Percentiles rank a stretch among this genome's conserved stretches.
phyloP scores from a whole-genome alignment of 2,797 vertebrate species.

The Nannoperca australis region DNA sequence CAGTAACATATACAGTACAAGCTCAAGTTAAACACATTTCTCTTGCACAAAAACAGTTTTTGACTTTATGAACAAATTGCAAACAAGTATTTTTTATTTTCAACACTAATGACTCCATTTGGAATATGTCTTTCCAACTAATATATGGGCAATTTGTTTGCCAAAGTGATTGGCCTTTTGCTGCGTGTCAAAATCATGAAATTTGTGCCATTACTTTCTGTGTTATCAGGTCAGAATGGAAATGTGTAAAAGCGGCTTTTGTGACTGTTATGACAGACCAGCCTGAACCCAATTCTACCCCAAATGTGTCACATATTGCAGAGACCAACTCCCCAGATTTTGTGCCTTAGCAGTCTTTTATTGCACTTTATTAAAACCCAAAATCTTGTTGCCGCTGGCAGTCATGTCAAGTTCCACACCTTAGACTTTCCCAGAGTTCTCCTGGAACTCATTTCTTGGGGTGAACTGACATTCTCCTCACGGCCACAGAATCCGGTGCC shows the following conservation, averaged over 20 bases:
- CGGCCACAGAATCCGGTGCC: conserved; percentile 6
- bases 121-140: background rate
- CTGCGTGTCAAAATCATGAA: background rate
- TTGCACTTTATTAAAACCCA: background rate
- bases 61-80: background rate
- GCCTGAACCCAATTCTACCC: conserved; percentile 16
- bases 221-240: background rate
- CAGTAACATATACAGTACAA: too few species aligned
- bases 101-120: background rate
- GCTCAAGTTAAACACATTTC: background rate
- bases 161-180: background rate
- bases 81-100: background rate
- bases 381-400: conserved; percentile 14
- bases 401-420: conserved; percentile 4
- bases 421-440: conserved; percentile 6
- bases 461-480: background rate
- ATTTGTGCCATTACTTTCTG: background rate
- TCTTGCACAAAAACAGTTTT: background rate
- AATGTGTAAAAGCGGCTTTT: background rate
- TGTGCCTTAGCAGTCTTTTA: conserved; percentile 5
- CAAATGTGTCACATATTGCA: background rate
- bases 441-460: conserved; percentile 7
- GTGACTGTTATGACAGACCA: background rate
- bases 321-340: background rate
- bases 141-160: background rate